These are phyloP conservation scores for Pao palembangensis DNA, from an alignment of 2,113 vertebrate species.

Conservation along the genomic window DNA sequence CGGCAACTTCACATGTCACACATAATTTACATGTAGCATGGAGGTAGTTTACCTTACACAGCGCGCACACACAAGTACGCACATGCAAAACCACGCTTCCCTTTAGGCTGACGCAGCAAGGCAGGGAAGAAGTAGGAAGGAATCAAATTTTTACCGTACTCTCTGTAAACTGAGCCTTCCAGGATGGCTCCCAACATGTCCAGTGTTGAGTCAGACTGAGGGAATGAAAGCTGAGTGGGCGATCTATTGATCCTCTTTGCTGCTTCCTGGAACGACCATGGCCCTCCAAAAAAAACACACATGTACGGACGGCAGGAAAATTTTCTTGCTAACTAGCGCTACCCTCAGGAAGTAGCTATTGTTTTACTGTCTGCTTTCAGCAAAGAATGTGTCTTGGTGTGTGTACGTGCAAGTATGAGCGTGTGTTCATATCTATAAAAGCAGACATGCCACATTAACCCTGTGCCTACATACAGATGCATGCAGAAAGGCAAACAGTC, in stretches of 20 bases:
- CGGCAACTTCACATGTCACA: conserved; percentile 82
- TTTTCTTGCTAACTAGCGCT: conserved; percentile 57
- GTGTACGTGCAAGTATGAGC: conserved; percentile 18
- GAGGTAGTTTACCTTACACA: conserved; percentile 74
- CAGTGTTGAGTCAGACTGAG: conserved; percentile 67
- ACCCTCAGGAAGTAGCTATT: conserved; percentile 66
- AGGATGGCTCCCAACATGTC: conserved; percentile 63
- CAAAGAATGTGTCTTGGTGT: conserved; percentile 52
- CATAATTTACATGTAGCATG: conserved; percentile 80
- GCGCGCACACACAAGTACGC: conserved; percentile 49
- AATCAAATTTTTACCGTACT: conserved; percentile 39
- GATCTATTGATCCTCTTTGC: conserved; percentile 69
- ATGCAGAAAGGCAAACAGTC: conserved; percentile 36
- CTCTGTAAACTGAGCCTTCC: conserved; percentile 44
- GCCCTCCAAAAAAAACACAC: conserved; percentile 44
- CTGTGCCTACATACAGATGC: conserved; percentile 34
- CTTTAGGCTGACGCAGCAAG: conserved; percentile 53
- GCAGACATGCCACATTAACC: conserved; percentile 58
- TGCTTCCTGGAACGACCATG: conserved; percentile 67
- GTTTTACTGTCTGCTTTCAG: conserved; percentile 58
- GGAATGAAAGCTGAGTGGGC: conserved; percentile 70
- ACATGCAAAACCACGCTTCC: conserved; percentile 53
- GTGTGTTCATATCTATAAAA: conserved; percentile 40
- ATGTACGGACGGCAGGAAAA: conserved; percentile 43
- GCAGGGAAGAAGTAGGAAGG: conserved; percentile 21